Percentiles rank a stretch among this genome's conserved stretches.
These are phyloP conservation scores for Ruditapes philippinarum DNA, from an alignment of 1,140 invertebrate species.

Conservation along the genomic window DNA sequence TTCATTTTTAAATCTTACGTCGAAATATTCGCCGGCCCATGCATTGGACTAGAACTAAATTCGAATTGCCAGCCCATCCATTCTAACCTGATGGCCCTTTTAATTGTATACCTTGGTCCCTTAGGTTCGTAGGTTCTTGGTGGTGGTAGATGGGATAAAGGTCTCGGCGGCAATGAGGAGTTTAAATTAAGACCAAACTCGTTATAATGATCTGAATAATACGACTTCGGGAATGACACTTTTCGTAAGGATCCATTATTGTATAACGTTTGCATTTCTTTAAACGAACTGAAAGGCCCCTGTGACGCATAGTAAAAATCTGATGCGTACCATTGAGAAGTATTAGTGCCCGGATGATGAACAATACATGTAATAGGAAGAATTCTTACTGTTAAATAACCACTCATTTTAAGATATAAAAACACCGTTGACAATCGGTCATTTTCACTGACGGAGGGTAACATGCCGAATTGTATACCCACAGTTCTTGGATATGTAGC, in stretches of 20 bases:
- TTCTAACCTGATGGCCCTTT: background rate
- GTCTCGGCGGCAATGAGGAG: conserved; percentile 15
- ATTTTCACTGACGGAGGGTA: background rate
- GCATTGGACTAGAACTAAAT: conserved; percentile 35
- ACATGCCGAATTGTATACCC: background rate
- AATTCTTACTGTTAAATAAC: conserved; percentile 18
- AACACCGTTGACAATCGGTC: conserved; percentile 25
- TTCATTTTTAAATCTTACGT: conserved; percentile 35
- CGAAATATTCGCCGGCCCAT: conserved; percentile 51
- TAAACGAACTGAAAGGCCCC: conserved; percentile 32
- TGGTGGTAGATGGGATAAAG: conserved; percentile 46
- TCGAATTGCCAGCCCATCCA: conserved; percentile 63
- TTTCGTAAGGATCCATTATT: conserved; percentile 26
- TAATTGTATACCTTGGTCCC: conserved; percentile 49
- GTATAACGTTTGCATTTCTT: conserved; percentile 15
- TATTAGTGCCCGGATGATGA: conserved; percentile 54
- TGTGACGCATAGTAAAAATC: conserved; percentile 59
- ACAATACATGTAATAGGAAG: conserved; percentile 43
- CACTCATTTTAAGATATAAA: conserved; percentile 4
- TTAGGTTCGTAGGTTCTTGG: conserved; percentile 43
- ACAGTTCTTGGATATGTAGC: conserved; percentile 20
- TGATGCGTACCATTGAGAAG: conserved; percentile 18
- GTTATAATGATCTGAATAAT: background rate
- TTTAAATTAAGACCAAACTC: conserved; percentile 32
- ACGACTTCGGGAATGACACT: conserved; percentile 32